These are phyloP conservation scores for Tragelaphus eurycerus DNA, from an alignment of 2,797 vertebrate genomes.

Conservation along the genomic window DNA sequence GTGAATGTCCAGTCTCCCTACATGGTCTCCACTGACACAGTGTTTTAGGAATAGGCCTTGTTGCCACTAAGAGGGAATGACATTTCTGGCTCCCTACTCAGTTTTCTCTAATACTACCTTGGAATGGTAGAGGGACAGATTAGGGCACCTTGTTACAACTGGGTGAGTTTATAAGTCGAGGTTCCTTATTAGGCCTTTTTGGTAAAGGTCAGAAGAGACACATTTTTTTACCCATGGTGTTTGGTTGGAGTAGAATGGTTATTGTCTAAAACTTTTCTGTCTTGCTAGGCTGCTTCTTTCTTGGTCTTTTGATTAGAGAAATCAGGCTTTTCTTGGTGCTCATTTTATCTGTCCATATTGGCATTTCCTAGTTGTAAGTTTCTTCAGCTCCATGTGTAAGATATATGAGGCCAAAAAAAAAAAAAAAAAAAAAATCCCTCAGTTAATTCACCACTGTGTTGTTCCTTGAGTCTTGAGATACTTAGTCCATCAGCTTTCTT, in stretches of 20 bases:
- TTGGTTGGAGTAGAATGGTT: background rate
- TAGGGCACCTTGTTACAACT: background rate
- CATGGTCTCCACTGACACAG: background rate
- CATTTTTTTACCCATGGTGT: background rate
- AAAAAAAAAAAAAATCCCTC: background rate
- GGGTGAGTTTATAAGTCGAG: background rate
- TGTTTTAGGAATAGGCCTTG: background rate
- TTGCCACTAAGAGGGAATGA: background rate
- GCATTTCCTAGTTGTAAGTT: background rate
- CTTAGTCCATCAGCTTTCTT: background rate
- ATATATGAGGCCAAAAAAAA: conserved; percentile 12
- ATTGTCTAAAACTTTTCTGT: background rate
- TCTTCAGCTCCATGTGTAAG: background rate
- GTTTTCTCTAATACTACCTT: background rate
- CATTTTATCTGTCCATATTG: background rate
- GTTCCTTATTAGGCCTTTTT: background rate
- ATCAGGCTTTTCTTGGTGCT: background rate
- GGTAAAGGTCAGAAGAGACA: background rate
- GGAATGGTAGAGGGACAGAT: background rate
- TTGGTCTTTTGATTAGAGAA: background rate
- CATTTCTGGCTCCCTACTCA: background rate
- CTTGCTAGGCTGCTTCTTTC: background rate
- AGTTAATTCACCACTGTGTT: background rate
- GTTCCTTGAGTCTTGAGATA: background rate
- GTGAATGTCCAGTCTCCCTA: conserved; percentile 19